Base-by-base conservation (phyloP, 1,140 invertebrate genomes). In the Philotrypesis tridentata region DNA sequence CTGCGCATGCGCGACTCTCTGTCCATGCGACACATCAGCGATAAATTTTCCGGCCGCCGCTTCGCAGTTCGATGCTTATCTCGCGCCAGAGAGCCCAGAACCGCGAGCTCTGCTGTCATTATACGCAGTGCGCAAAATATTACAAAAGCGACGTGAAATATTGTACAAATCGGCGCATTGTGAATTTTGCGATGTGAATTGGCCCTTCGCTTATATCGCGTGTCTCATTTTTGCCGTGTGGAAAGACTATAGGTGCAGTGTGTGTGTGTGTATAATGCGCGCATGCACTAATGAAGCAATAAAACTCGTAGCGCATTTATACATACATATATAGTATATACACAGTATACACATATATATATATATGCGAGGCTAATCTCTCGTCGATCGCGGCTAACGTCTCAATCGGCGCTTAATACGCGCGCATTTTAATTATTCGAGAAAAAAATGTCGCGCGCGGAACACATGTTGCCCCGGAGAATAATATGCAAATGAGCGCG, bases 391-490 rank as follows among this genome's bases (percentile, higher is more conserved):
- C 72, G 72, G 29, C 25, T 60, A 60, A 74, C 72, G 72, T 74
- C 72, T 74, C 72, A 74, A 74, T 74, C 72, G 14, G 43, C 43
- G 25, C 14, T 17, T 33, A 14, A 3, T 9, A 23, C 40, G 14
- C 43, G 71, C 25, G 27, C 48, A 60, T 55, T 74, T 74, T 74
- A 74, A 60, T 74, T 74, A 74, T 74, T 60, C 11, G 48, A 74
- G 72, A 74, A 74, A 74, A 43, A 74, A 74, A 55, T 74, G 40
- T 60, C 48, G 72, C 72, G 71, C 71, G 72, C 72, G 43, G 72
- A 74, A 74, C 72, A 74, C 72, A 31, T 74, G 72, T 74, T 31
- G 43, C 40, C 43, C 21, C 48, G 72, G 21, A 43, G 72, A 55
- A 55, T 55, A 60, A 73, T 74, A 74, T 74, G 72, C 72, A 74